Evolutionary conservation across 92 coral and sea anemone species (phyloP).

Genomic region (Epizoanthus illoricatus): DNA sequence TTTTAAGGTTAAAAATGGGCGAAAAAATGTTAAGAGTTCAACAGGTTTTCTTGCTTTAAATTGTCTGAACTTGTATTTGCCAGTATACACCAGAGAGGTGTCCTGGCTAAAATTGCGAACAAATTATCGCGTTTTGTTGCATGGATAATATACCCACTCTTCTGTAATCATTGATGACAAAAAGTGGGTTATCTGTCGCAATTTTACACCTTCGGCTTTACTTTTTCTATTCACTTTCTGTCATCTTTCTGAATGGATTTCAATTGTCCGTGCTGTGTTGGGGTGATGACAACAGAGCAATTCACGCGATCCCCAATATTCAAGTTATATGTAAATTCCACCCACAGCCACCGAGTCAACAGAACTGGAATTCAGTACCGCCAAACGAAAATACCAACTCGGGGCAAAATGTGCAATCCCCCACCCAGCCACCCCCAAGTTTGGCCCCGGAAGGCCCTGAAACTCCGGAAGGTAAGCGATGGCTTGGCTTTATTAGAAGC

Average conservation of each 20-base stretch:
- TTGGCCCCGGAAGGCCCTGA: conserved; percentile 87
- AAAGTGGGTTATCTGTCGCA: conserved; percentile 70
- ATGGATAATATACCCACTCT: conserved; percentile 48
- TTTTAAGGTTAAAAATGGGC: conserved; percentile 16
- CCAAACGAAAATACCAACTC: conserved; percentile 77
- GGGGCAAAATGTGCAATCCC: conserved; percentile 79
- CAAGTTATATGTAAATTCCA: conserved; percentile 45
- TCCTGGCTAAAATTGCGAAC: conserved; percentile 21
- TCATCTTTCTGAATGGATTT: conserved; percentile 69
- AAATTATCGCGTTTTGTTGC: conserved; percentile 45
- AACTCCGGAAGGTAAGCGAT: conserved; percentile 94
- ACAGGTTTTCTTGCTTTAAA: conserved; percentile 29
- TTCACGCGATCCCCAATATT: conserved; percentile 74
- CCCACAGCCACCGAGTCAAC: conserved; percentile 73
- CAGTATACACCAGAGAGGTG: conserved; percentile 41
- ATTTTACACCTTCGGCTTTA: conserved; percentile 65
- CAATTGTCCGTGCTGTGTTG: conserved; percentile 60
- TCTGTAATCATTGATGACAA: conserved; percentile 70
- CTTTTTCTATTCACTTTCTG: conserved; percentile 81
- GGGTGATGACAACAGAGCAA: conserved; percentile 57
- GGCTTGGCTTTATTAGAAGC: conserved; percentile 80
- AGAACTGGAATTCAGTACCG: conserved; percentile 79
- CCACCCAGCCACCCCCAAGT: conserved; percentile 87
- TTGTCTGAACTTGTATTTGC: background rate
- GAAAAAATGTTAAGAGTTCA: conserved; percentile 32